Base-by-base conservation (phyloP, 2,113 vertebrate genomes). In the Psilopsiagon aurifrons region DNA sequence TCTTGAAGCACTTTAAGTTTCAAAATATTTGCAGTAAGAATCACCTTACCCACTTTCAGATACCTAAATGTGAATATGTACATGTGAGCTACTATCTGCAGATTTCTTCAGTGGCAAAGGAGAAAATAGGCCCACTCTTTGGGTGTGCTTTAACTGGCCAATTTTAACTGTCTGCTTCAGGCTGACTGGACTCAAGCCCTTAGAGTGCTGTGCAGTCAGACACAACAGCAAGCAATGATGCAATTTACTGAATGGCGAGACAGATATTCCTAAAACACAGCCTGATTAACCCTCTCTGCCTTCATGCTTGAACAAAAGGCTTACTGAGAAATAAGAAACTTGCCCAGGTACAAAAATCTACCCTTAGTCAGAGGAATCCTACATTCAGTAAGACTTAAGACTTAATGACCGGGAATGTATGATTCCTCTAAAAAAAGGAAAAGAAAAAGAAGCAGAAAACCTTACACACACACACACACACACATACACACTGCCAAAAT, bases 201-300 rank as follows among this genome's bases (percentile, higher is more conserved):
- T 9, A 33, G 86, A 86, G 33, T 63, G 13, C 2, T 59, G 57
- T 35, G n/a, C 57, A 59, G 57, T 88, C 88, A 94, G 88, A 75
- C 29, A 70, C 17, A 84, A 46, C 19, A 86, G 54, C 28, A 75
- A 92, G 43, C 60, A 78, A 81, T 86, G 64, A 59, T 86, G 43
- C 35, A 92, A 84, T 94, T 94, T 83, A 78, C 64, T 94, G 88
- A 88, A 71, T 88, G 91, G 95, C 78, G 68, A 88, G 83, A 74
- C n/a, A 71, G 66, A 73, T n/a, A 77, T 10, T 68, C 74, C 17
- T 44, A 47, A 88, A 88, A 24, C 35, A 82, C 47, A 67, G 33
- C 33, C 60, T 94, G 86, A 95, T 94, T 83, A 91, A 86, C 43
- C 49, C 83, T 67, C 49, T 64, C 31, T 92, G 71, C 22, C 25